Evolutionary conservation across 2,888 invertebrate species (phyloP).

Genomic region (Tuberolachnus salignus): DNA sequence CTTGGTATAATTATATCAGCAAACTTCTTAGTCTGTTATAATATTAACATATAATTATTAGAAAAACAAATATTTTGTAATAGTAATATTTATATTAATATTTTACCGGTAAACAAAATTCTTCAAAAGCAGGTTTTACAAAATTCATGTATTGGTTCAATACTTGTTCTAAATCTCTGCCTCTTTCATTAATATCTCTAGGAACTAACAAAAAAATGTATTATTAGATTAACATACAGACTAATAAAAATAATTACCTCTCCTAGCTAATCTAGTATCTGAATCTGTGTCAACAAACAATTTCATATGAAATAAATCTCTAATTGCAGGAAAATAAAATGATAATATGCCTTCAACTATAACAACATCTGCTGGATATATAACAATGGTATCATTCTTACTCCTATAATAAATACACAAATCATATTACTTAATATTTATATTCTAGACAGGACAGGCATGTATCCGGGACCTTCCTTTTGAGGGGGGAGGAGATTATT

Average conservation of each 20-base stretch:
- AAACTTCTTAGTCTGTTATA: conserved; percentile 94
- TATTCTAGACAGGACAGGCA: no score
- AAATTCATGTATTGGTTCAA: conserved; percentile 96
- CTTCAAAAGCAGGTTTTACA: conserved; percentile 99
- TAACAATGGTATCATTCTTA: conserved; percentile 59
- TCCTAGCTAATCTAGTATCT: conserved; percentile 91
- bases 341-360: conserved; percentile 97
- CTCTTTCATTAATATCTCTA: conserved; percentile 93
- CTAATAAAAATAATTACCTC: conserved; percentile 71
- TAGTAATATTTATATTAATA: conserved; percentile 2
- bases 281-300: conserved; percentile 99
- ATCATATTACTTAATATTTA: no score
- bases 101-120: conserved; percentile 93
- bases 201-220: conserved; percentile 73
- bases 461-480: no score
- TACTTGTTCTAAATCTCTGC: conserved; percentile 91
- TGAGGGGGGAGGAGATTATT: no score
- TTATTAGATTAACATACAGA: no score
- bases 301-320: conserved; percentile 98
- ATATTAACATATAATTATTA: conserved; percentile 12
- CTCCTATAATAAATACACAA: conserved; percentile 62
- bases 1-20: conserved; percentile 99
- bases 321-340: conserved; percentile 94
- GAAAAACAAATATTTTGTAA: background rate
- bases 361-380: conserved; percentile 77